Percentiles rank a stretch among this genome's conserved stretches.
Conservation (phyloP, 2,888 invertebrate genomes). For the Caenorhabditis wallacei region DNA sequence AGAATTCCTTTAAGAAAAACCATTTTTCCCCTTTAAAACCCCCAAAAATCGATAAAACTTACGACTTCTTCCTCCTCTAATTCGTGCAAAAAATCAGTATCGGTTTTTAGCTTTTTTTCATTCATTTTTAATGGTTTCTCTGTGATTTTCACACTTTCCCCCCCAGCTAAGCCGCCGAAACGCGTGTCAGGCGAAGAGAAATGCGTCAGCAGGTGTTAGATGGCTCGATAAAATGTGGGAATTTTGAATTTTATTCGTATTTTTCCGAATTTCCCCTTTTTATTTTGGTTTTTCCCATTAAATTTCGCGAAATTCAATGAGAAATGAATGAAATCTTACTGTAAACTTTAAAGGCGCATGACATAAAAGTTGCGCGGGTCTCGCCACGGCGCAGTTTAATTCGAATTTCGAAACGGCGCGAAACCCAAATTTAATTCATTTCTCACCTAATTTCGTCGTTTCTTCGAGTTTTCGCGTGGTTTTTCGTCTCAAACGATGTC, state of each 20-base stretch:
- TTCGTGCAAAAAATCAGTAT: background rate
- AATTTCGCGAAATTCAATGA: slow-evolving; percentile 5
- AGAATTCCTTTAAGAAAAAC: slow-evolving; percentile 25
- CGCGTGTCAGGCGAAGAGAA: background rate
- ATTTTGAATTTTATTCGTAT: slow-evolving; percentile 23
- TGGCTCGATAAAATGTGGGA: slow-evolving; percentile 20
- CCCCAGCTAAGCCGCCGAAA: background rate
- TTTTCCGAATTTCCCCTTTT: background rate
- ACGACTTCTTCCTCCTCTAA: slow-evolving; percentile 7
- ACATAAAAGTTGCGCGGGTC: background rate
- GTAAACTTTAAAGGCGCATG: slow-evolving; percentile 2
- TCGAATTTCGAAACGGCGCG: slow-evolving; percentile 8
- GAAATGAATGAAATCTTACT: background rate
- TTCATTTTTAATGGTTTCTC: slow-evolving; percentile 4
- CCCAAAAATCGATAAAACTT: background rate
- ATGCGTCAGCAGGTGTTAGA: background rate
- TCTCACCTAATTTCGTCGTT: background rate
- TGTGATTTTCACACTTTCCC: background rate
- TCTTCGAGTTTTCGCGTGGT: background rate
- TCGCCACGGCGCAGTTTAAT: background rate
- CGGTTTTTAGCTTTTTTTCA: background rate
- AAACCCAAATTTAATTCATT: background rate
- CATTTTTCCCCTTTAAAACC: slow-evolving; percentile 9
- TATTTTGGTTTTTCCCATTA: background rate
- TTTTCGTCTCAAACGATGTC: background rate